These are phyloP conservation scores for Ceratina australensis DNA, from an alignment of 1,140 invertebrate species.

Conservation along the genomic window DNA sequence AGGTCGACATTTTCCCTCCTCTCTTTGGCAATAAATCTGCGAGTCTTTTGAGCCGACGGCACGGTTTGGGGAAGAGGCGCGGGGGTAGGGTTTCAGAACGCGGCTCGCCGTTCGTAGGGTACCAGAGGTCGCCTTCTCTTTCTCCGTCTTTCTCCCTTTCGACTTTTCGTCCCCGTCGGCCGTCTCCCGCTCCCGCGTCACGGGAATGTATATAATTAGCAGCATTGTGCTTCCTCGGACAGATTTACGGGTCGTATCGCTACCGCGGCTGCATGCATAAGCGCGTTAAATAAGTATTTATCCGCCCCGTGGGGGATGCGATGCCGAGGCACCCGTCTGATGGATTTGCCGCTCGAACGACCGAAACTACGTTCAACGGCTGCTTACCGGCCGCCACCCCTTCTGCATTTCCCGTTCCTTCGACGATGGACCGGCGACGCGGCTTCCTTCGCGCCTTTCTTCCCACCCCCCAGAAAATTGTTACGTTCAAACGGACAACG, in stretches of 20 bases:
- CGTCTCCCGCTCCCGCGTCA: conserved; percentile 66
- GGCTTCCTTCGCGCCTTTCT: background rate
- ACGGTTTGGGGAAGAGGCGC: conserved; percentile 49
- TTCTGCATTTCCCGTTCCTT: background rate
- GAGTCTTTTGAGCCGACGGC: conserved; percentile 75
- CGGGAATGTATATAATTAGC: conserved; percentile 80
- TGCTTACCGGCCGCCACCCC: conserved; percentile 31
- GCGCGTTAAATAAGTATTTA: conserved; percentile 80
- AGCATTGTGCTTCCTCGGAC: conserved; percentile 78
- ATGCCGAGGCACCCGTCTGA: conserved; percentile 70
- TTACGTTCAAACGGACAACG: too few relatives aligned
- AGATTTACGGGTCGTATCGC: conserved; percentile 79
- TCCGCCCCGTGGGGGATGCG: conserved; percentile 77
- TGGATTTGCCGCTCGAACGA: conserved; percentile 73
- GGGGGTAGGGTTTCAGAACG: conserved; percentile 56
- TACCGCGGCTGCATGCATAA: conserved; percentile 79
- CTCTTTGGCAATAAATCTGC: conserved; percentile 79
- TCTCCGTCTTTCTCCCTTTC: conserved; percentile 57
- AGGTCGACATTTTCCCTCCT: conserved; percentile 79
- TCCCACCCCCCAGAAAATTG: too few relatives aligned
- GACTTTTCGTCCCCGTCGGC: conserved; percentile 44
- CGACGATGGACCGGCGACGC: background rate
- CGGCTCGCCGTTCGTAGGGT: conserved; percentile 59
- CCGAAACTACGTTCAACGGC: conserved; percentile 62
- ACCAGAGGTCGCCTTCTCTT: conserved; percentile 54